Conservation (phyloP, 2,888 invertebrate genomes). For the Ecdyonurus torrentis region DNA sequence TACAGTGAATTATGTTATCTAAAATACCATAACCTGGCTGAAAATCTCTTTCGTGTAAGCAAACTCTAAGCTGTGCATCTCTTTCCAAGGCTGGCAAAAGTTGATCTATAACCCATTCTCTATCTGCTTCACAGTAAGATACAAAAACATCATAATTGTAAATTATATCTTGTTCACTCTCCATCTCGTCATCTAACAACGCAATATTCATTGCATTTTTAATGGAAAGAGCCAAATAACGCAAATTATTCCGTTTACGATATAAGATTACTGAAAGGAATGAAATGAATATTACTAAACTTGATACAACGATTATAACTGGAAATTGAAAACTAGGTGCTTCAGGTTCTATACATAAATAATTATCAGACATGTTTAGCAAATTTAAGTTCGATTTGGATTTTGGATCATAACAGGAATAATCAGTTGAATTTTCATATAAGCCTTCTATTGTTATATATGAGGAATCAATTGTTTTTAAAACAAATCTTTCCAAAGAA, state of each 20-base stretch:
- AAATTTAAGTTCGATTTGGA: background rate
- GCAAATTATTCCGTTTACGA: slow-evolving; percentile 35
- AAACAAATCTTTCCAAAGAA: slow-evolving; percentile 32
- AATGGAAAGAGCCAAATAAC: slow-evolving; percentile 37
- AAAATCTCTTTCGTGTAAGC: slow-evolving; percentile 54
- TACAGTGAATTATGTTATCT: slow-evolving; percentile 51
- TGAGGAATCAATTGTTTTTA: slow-evolving; percentile 20
- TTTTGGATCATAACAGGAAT: slow-evolving; percentile 3
- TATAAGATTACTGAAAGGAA: slow-evolving; percentile 21
- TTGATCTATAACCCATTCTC: slow-evolving; percentile 43
- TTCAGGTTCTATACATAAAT: background rate
- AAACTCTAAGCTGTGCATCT: slow-evolving; percentile 38
- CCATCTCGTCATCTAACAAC: background rate
- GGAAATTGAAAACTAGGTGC: background rate
- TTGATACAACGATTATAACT: slow-evolving; percentile 8
- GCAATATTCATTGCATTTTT: slow-evolving; percentile 26
- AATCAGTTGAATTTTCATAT: slow-evolving; percentile 15
- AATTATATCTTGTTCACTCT: background rate
- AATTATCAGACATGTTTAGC: background rate
- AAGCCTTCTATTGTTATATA: slow-evolving; percentile 19
- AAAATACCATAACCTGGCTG: slow-evolving; percentile 48
- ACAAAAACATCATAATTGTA: slow-evolving; percentile 48
- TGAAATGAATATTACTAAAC: slow-evolving; percentile 17
- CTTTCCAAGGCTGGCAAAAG: slow-evolving; percentile 43
- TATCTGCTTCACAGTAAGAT: slow-evolving; percentile 46